Conservation (phyloP, 2,888 invertebrate species). For the Coleophora flavipennella region DNA sequence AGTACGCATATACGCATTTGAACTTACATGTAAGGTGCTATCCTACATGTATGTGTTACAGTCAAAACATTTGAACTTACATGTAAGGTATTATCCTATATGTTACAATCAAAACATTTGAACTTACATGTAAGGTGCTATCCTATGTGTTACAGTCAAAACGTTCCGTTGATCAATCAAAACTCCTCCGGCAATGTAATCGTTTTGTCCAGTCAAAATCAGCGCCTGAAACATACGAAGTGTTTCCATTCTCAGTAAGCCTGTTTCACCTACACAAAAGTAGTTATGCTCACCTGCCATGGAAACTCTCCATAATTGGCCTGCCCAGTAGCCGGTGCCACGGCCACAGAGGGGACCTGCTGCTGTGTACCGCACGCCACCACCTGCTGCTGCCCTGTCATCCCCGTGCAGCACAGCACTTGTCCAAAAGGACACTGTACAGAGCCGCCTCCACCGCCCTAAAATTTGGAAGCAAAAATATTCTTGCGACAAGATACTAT, state of each 20-base stretch:
- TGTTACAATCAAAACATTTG: too few species aligned
- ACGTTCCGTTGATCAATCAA: constrained; percentile 78
- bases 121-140: constrained; percentile 73
- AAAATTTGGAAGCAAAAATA: not conserved
- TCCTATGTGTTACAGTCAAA: constrained; percentile 82
- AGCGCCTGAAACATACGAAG: constrained; percentile 49
- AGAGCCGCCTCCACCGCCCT: constrained; percentile 5
- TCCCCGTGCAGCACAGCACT: constrained; percentile 46
- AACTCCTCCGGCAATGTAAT: constrained; percentile 81
- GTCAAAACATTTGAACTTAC: too few species aligned
- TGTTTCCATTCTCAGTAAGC: not conserved
- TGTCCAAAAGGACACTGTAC: constrained; percentile 50
- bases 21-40: too few species aligned
- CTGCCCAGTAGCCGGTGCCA: constrained; percentile 61
- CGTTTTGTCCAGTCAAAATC: constrained; percentile 71
- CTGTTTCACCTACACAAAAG: too few species aligned
- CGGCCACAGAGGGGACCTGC: constrained; percentile 37
- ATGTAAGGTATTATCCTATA: too few species aligned
- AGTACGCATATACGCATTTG: too few species aligned
- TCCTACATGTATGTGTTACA: constrained; percentile 44
- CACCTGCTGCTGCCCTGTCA: constrained; percentile 3
- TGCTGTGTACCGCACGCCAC: constrained; percentile 62
- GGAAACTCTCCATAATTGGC: constrained; percentile 80
- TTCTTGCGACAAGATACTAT: too few species aligned
- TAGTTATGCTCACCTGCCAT: constrained; percentile 74